These are phyloP conservation scores for Tridacna gigas DNA, from an alignment of 2,888 invertebrate species.

Conservation along the genomic window DNA sequence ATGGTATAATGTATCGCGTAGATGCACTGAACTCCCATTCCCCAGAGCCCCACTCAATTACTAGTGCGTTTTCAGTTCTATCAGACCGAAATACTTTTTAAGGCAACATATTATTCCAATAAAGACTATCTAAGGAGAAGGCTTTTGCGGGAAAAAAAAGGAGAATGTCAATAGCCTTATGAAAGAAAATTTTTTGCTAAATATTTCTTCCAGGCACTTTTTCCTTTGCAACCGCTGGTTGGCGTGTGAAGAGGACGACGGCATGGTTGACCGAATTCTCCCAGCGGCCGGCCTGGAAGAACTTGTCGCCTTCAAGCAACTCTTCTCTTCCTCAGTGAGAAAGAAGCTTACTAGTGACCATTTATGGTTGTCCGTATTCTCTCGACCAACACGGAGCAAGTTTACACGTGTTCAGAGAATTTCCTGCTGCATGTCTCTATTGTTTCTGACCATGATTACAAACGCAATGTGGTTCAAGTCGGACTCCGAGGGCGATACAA, in stretches of 20 bases:
- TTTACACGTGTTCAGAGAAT: constrained; percentile 85
- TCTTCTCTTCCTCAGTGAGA: constrained; percentile 81
- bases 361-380: constrained; percentile 84
- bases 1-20: no score
- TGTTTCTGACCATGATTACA: constrained; percentile 85
- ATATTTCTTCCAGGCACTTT: constrained; percentile 74
- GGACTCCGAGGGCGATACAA: constrained; percentile 67
- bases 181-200: no score
- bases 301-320: constrained; percentile 83
- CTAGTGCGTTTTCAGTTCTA: no score
- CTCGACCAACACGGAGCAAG: constrained; percentile 82
- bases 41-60: no score
- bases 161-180: no score
- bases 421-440: constrained; percentile 83
- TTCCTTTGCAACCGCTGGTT: constrained; percentile 84
- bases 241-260: constrained; percentile 84
- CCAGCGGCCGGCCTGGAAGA: constrained; percentile 84
- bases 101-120: no score
- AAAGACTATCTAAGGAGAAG: no score
- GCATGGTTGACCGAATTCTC: constrained; percentile 83
- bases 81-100: no score
- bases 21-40: no score
- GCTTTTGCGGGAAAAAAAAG: no score
- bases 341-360: constrained; percentile 85
- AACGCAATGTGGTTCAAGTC: constrained; percentile 85